Conservation (phyloP, 1,140 invertebrate genomes). For the Pentalonia nigronervosa region DNA sequence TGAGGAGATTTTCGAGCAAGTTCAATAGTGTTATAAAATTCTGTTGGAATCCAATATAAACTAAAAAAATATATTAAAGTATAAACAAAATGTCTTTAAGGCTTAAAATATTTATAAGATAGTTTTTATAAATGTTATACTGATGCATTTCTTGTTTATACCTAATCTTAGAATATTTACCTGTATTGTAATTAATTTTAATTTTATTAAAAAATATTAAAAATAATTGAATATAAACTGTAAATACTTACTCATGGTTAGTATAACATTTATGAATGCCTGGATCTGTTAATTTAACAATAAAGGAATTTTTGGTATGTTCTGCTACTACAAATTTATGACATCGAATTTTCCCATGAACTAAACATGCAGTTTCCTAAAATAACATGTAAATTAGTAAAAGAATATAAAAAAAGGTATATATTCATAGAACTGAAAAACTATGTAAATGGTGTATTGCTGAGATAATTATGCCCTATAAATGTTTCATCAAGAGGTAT, state of each 20-base stretch:
- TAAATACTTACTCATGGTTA: slow-evolving; percentile 70
- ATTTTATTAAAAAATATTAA: too few species aligned
- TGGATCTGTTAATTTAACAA: slow-evolving; percentile 82
- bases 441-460: too few species aligned
- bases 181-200: too few species aligned
- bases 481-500: background rate
- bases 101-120: too few species aligned
- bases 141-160: background rate
- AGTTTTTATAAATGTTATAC: background rate
- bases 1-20: slow-evolving; percentile 70
- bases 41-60: slow-evolving; percentile 85
- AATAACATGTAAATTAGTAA: slow-evolving; percentile 57
- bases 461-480: background rate
- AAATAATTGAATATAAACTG: slow-evolving; percentile 1
- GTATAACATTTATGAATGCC: slow-evolving; percentile 70
- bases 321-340: slow-evolving; percentile 78
- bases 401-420: background rate
- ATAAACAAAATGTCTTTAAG: too few species aligned
- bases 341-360: slow-evolving; percentile 87
- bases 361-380: slow-evolving; percentile 77
- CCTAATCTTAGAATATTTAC: too few species aligned
- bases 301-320: slow-evolving; percentile 73
- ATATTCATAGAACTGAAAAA: background rate
- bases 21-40: slow-evolving; percentile 76
- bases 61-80: slow-evolving; percentile 65